Evolutionary conservation across 2,888 invertebrate species (phyloP).

Genomic region (Diogma glabrata): DNA sequence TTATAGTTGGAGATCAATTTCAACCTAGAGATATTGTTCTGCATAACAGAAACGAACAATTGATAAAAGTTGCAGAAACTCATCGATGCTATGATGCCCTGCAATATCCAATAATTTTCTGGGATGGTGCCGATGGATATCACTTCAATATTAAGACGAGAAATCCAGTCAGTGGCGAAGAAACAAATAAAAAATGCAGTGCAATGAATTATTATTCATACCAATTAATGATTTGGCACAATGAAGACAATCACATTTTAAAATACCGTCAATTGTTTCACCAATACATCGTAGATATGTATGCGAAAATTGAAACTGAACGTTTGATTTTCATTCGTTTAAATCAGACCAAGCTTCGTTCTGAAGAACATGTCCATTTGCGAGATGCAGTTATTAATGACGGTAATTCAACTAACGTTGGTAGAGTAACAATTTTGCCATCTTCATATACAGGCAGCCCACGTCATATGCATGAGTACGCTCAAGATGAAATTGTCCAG

Average conservation of each 20-base stretch:
- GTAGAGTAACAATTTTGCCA: constrained; percentile 8
- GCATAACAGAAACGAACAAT: background rate
- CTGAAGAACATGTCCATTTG: constrained; percentile 26
- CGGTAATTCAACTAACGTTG: constrained; percentile 16
- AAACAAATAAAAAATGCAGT: background rate
- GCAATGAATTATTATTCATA: no score
- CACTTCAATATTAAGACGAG: no score
- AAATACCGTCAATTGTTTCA: no score
- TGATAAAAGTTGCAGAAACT: background rate
- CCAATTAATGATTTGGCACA: no score
- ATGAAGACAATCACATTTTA: no score
- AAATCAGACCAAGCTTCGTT: constrained; percentile 23
- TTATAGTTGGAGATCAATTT: background rate
- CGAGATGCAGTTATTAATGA: constrained; percentile 23
- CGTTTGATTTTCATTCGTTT: no score
- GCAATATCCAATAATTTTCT: no score
- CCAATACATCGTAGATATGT: no score
- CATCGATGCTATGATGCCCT: background rate
- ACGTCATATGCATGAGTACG: constrained; percentile 11
- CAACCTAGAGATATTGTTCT: background rate
- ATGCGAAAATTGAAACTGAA: no score
- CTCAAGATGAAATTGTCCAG: no score
- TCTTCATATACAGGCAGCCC: constrained; percentile 8
- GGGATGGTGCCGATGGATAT: no score
- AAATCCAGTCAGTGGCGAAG: background rate